These are phyloP conservation scores for Channa striata DNA, from an alignment of 2,797 vertebrate species.

Conservation along the genomic window DNA sequence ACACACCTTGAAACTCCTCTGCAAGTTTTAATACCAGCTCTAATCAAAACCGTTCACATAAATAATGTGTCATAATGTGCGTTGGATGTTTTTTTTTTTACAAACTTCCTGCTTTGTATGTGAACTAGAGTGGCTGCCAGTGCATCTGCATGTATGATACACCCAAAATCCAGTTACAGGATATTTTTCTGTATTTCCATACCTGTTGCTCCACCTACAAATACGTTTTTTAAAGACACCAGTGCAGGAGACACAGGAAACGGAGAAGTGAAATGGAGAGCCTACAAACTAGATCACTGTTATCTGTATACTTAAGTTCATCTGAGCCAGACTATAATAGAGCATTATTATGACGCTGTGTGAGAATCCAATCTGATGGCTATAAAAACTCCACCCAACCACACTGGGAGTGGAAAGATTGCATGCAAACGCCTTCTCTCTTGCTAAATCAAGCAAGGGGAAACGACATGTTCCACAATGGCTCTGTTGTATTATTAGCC, in stretches of 20 bases:
- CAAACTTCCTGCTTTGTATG: background rate
- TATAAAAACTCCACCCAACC: conserved; percentile 65
- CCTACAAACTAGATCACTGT: conserved; percentile 19
- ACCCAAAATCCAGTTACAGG: background rate
- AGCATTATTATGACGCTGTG: conserved; percentile 64
- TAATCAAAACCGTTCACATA: no score
- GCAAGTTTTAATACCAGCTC: no score
- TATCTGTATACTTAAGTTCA: conserved; percentile 55
- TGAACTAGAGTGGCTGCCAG: background rate
- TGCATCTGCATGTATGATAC: background rate
- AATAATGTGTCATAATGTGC: no score
- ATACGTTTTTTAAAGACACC: background rate
- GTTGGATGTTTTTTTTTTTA: no score
- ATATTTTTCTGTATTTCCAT: conserved; percentile 8
- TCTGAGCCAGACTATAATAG: conserved; percentile 63
- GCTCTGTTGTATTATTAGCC: conserved; percentile 79
- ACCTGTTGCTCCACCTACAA: background rate
- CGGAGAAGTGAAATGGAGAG: conserved; percentile 3
- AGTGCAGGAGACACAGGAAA: background rate
- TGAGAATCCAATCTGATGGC: conserved; percentile 76
- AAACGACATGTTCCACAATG: conserved; percentile 76
- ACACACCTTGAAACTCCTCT: no score
- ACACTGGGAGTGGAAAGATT: conserved; percentile 69
- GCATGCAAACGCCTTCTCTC: conserved; percentile 69
- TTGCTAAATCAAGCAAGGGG: conserved; percentile 74